Evolutionary conservation across 1,140 invertebrate genomes (phyloP).

Genomic region (Ridgeia piscesae): DNA sequence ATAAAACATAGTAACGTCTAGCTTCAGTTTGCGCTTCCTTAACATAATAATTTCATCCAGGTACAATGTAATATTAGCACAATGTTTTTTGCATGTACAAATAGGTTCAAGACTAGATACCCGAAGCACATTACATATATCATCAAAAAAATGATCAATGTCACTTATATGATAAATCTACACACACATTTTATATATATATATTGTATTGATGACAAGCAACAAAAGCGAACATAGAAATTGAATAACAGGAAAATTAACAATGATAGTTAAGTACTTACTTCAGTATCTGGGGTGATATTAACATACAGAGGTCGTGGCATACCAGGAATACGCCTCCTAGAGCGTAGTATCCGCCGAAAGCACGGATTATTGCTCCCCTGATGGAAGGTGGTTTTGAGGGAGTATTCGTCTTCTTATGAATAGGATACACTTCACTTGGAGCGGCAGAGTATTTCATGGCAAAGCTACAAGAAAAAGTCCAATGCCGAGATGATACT

Average conservation of each 20-base stretch:
- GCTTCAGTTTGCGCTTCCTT: not conserved
- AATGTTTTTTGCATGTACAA: not conserved
- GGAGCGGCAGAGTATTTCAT: no score
- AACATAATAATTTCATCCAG: not conserved
- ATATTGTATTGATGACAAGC: no score
- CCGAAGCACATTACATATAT: not conserved
- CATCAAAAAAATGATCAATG: not conserved
- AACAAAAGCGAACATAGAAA: no score
- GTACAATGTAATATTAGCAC: not conserved
- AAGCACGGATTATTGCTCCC: constrained; percentile 7
- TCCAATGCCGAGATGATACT: no score
- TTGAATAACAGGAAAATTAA: no score
- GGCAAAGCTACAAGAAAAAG: no score
- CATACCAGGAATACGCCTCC: constrained; percentile 22
- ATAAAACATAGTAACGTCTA: not conserved
- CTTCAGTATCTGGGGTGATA: constrained; percentile 20
- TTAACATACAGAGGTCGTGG: constrained; percentile 22
- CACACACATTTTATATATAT: no score
- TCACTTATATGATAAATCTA: not conserved
- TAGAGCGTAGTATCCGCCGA: constrained; percentile 20
- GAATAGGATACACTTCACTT: no score
- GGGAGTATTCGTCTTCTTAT: not conserved
- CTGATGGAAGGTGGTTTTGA: constrained; percentile 44
- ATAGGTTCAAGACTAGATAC: not conserved
- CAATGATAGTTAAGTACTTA: not conserved